These are phyloP conservation scores for Trichonephila clavipes DNA, from an alignment of 1,140 invertebrate genomes.

Conservation along the genomic window DNA sequence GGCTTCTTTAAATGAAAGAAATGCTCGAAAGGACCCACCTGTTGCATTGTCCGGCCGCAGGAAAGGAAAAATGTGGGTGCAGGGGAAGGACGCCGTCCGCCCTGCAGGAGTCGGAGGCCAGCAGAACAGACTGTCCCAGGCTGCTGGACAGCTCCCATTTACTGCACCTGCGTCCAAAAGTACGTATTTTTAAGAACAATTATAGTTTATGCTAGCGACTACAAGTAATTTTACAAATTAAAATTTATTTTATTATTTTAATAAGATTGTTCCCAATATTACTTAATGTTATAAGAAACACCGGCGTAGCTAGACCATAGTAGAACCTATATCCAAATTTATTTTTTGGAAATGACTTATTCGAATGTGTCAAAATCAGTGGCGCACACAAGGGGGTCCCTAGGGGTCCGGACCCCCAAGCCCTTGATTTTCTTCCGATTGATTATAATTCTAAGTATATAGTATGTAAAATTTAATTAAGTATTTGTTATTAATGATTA, in stretches of 20 bases:
- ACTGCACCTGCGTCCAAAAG: not conserved
- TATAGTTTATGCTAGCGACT: not conserved
- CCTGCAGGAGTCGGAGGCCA: conserved; percentile 76
- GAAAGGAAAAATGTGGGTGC: conserved; percentile 69
- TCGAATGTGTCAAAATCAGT: too few relatives aligned
- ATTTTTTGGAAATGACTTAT: too few relatives aligned
- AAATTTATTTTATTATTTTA: not conserved
- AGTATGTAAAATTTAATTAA: too few relatives aligned
- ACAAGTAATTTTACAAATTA: not conserved
- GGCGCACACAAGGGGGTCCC: too few relatives aligned
- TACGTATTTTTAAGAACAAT: not conserved
- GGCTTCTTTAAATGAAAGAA: not conserved
- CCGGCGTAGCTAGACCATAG: too few relatives aligned
- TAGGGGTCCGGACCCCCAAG: too few relatives aligned
- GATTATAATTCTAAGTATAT: too few relatives aligned
- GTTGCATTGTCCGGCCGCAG: not conserved
- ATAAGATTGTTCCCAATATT: not conserved
- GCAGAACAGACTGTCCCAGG: conserved; percentile 77
- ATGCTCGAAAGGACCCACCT: not conserved
- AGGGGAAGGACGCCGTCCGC: conserved; percentile 59
- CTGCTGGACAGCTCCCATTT: conserved; percentile 44
- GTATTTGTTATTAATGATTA: too few relatives aligned
- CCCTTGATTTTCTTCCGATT: too few relatives aligned
- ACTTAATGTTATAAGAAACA: not conserved
- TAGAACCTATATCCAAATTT: too few relatives aligned